phyloP scores from a whole-genome alignment of 2,888 invertebrate genomes.

The Synanthedon vespiformis region DNA sequence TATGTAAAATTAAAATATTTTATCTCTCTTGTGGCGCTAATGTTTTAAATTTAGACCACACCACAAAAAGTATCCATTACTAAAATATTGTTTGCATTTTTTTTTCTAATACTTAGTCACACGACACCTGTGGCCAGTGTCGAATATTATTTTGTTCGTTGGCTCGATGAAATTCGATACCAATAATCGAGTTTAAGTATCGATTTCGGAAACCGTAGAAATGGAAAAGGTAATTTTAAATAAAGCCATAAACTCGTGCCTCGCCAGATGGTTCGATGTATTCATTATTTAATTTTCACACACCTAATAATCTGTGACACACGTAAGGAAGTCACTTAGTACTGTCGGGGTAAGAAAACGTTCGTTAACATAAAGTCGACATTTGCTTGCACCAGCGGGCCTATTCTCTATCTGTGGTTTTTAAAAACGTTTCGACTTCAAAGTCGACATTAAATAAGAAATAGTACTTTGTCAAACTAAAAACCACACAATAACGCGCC shows the following conservation, averaged over 20 bases:
- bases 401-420: too few species aligned
- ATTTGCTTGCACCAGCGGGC: too few species aligned
- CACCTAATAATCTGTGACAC: too few species aligned
- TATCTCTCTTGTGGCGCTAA: neutral
- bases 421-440: too few species aligned
- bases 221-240: neutral
- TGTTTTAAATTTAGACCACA: neutral
- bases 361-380: too few species aligned
- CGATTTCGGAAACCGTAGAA: conserved; percentile 55
- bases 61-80: neutral
- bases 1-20: too few species aligned
- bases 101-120: conserved; percentile 33
- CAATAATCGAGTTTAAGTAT: conserved; percentile 46
- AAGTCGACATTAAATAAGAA: too few species aligned
- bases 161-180: conserved; percentile 47
- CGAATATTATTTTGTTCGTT: conserved; percentile 61
- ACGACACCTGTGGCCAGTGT: conserved; percentile 50
- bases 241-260: neutral
- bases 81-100: conserved; percentile 5
- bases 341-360: too few species aligned
- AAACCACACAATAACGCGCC: too few species aligned
- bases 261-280: neutral
- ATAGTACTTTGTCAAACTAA: too few species aligned
- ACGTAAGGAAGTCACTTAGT: too few species aligned
- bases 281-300: too few species aligned